Evolutionary conservation across 2,888 invertebrate species (phyloP).

Genomic region (Sinelater perroti): DNA sequence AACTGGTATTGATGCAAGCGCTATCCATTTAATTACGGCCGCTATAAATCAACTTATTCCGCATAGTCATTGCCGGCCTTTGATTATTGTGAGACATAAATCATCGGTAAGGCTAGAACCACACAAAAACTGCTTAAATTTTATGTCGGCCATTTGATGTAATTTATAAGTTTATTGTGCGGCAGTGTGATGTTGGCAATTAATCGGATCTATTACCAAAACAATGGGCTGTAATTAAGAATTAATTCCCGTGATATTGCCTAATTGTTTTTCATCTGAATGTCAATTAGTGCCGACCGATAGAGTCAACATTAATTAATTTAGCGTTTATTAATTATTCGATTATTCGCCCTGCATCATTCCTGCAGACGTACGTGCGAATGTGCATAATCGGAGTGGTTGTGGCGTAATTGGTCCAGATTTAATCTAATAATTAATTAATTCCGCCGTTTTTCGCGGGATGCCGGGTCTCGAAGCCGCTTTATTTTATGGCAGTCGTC

Average conservation of each 20-base stretch:
- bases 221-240: constrained; percentile 22
- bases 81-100: constrained; percentile 27
- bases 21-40: constrained; percentile 28
- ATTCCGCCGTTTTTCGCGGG: constrained; percentile 5
- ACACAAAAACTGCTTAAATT: constrained; percentile 22
- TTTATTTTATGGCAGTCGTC: no score
- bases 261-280: constrained; percentile 22
- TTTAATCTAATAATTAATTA: constrained; percentile 28
- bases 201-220: not conserved
- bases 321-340: constrained; percentile 23
- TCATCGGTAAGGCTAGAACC: constrained; percentile 25
- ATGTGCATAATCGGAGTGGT: constrained; percentile 14
- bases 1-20: constrained; percentile 28
- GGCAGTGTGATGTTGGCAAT: constrained; percentile 1
- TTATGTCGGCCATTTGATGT: constrained; percentile 5
- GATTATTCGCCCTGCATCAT: constrained; percentile 22
- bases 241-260: constrained; percentile 18
- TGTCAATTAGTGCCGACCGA: constrained; percentile 13
- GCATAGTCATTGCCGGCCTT: constrained; percentile 31
- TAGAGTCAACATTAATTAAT: constrained; percentile 17
- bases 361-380: constrained; percentile 8
- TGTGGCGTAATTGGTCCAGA: constrained; percentile 20
- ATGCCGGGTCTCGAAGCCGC: constrained; percentile 1
- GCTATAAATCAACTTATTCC: constrained; percentile 31
- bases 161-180: constrained; percentile 5